phyloP scores from a whole-genome alignment of 2,888 invertebrate species.

The Aradus depressus region DNA sequence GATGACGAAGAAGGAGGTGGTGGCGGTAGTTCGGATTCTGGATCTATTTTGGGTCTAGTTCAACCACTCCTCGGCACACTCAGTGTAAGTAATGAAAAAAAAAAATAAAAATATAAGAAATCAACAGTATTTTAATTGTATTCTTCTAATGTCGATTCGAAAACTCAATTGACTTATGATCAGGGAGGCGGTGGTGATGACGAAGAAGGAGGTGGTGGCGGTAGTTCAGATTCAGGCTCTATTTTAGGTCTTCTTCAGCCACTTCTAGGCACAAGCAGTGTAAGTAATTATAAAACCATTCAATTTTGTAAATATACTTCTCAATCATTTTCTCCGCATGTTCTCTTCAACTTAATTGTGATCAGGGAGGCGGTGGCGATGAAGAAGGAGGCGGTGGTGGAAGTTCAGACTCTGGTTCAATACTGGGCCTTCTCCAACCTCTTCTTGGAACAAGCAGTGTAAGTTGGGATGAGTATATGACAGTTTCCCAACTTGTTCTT shows the following conservation, averaged over 20 bases:
- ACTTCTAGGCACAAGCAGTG: constrained; percentile 28
- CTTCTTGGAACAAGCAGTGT: constrained; percentile 22
- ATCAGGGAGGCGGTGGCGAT: constrained; percentile 21
- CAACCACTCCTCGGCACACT: constrained; percentile 27
- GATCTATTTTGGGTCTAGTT: constrained; percentile 26
- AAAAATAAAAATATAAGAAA: no score
- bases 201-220: constrained; percentile 14
- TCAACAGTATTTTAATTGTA: no score
- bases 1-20: constrained; percentile 24
- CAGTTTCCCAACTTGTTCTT: no score
- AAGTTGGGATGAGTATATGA: no score
- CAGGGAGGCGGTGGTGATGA: constrained; percentile 20
- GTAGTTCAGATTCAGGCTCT: constrained; percentile 26
- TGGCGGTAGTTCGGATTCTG: constrained; percentile 24
- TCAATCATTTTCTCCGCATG: no score
- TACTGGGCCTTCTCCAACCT: constrained; percentile 22
- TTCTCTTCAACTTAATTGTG: no score
- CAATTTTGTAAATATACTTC: no score
- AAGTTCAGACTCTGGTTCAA: constrained; percentile 24
- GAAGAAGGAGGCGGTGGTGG: constrained; percentile 26
- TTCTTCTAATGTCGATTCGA: no score
- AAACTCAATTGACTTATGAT: no score
- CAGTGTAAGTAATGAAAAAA: constrained; percentile 26
- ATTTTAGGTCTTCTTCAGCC: constrained; percentile 27
- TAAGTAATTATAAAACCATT: constrained; percentile 16